phyloP scores from a whole-genome alignment of 2,888 invertebrate species.

The Augiades crinisus region DNA sequence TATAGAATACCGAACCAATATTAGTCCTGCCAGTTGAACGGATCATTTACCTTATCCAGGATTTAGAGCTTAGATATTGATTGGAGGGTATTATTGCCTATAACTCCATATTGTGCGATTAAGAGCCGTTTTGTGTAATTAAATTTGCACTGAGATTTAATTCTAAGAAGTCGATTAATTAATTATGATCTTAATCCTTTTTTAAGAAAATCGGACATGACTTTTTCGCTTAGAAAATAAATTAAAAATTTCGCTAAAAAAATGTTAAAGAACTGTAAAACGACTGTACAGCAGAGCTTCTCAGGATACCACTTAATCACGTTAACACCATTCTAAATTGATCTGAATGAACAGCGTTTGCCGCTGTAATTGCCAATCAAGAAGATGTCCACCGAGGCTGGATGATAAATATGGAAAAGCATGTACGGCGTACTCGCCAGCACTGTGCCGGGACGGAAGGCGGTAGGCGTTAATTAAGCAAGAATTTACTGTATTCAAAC shows the following conservation, averaged over 20 bases:
- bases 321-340: not conserved
- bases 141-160: too few relatives aligned
- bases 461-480: conserved; percentile 68
- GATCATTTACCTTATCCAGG: conserved; percentile 35
- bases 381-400: conserved; percentile 6
- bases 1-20: conserved; percentile 35
- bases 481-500: conserved; percentile 70
- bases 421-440: conserved; percentile 45
- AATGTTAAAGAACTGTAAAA: too few relatives aligned
- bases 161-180: too few relatives aligned
- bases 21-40: conserved; percentile 30
- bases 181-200: too few relatives aligned
- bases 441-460: conserved; percentile 34
- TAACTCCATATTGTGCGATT: not conserved
- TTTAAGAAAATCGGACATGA: too few relatives aligned
- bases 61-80: conserved; percentile 32
- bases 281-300: too few relatives aligned
- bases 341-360: conserved; percentile 1
- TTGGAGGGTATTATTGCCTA: conserved; percentile 15
- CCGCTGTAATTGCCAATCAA: conserved; percentile 12
- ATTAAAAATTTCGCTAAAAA: too few relatives aligned
- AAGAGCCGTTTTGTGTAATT: not conserved
- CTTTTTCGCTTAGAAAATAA: too few relatives aligned
- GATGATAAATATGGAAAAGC: conserved; percentile 36
- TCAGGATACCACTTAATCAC: conserved; percentile 7